Evolutionary conservation across 2,797 vertebrate genomes (phyloP).

Genomic region (Loriculus beryllinus): DNA sequence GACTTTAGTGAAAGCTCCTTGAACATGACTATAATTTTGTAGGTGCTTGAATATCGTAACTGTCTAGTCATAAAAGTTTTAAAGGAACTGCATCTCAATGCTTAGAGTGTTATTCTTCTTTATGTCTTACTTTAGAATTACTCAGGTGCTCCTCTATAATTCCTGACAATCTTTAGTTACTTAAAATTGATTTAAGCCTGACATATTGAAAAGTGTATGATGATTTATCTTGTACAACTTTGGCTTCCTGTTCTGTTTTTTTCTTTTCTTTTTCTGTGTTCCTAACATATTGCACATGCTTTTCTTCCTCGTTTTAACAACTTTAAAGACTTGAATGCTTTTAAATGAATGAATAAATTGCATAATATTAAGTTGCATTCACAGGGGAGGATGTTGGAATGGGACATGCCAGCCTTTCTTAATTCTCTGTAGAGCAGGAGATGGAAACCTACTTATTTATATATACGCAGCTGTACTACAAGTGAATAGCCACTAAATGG

Average conservation of each 20-base stretch:
- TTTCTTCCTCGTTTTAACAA: neutral
- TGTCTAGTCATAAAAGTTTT: neutral
- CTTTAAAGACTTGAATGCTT: neutral
- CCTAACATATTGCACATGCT: neutral
- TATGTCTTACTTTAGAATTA: neutral
- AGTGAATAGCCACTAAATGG: constrained; percentile 53
- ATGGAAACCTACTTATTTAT: neutral
- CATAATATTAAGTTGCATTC: neutral
- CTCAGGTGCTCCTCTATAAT: neutral
- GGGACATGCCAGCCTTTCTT: neutral
- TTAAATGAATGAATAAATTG: neutral
- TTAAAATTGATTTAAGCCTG: neutral
- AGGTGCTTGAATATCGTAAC: neutral
- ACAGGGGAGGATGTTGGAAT: neutral
- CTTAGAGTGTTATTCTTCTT: neutral
- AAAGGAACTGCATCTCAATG: neutral
- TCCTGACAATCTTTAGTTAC: neutral
- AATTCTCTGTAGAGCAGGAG: neutral
- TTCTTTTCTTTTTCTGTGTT: neutral
- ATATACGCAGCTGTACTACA: neutral
- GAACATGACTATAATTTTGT: neutral
- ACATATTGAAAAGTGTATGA: neutral
- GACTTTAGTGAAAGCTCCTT: neutral
- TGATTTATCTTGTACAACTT: neutral
- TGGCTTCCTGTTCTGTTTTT: neutral